Base-by-base conservation (phyloP, 2,888 invertebrate genomes). In the Hemistola chrysoprasaria region DNA sequence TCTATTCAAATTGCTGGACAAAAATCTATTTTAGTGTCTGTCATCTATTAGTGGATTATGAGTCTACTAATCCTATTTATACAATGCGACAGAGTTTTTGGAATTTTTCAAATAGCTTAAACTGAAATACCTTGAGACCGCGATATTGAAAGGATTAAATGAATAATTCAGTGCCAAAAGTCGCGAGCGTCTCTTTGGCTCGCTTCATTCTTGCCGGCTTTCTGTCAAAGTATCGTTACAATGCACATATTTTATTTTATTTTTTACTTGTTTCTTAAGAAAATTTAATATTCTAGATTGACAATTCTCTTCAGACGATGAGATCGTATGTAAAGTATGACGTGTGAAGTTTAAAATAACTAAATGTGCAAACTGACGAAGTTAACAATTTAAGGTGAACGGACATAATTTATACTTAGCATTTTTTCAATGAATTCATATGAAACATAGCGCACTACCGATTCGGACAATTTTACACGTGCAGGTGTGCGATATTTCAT, bases 91-190 rank as follows among this genome's bases (percentile, higher is more conserved):
- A 55, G 47, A 56, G 64, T 61, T 42, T 56, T n/a, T n/a, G n/a
- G n/a, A n/a, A n/a, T n/a, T n/a, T 62, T 53, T 27, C 65, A 69
- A 71, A 68, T 66, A 61, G 51, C 49, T 48, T 53, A 64, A 64
- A 55, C 64, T 68, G 56, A 54, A 60, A 62, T 62, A 66, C 64
- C 65, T 65, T 62, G 63, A 66, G 70, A 65, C 65, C 63, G 59
- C 59, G 71, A 77, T 78, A 79, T 79, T 74, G 78, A 77, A 79
- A 78, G 79, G 78, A 79, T 79, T 79, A 78, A 79, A 78, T 79
- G 78, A 79, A 79, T 79, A 64, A 79, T 79, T 77, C 77, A 79
- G 74, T 53, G 70, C 54, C 56, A 63, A 76, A 77, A 78, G 78
- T 77, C 74, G 65, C 60, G 65, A 71, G 70, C 65, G 66, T 51